Evolutionary conservation across 2,888 invertebrate genomes (phyloP).

Genomic region (Eupithecia vulgata): DNA sequence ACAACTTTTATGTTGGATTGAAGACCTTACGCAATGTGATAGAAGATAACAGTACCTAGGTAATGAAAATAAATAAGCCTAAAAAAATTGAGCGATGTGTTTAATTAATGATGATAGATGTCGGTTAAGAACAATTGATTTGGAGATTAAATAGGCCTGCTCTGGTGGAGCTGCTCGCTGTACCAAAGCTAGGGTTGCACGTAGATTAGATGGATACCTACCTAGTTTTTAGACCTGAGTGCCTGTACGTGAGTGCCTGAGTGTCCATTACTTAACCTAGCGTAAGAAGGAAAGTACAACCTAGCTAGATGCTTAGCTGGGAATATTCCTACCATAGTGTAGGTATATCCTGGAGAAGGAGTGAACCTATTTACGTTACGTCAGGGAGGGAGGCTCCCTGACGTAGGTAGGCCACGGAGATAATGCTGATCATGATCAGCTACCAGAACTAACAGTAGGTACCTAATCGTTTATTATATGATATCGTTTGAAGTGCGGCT

Average conservation of each 20-base stretch:
- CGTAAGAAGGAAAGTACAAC: neutral
- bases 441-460: constrained; percentile 60
- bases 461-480: constrained; percentile 51
- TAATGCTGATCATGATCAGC: constrained; percentile 25
- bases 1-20: too few relatives aligned
- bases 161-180: neutral
- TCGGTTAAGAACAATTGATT: neutral
- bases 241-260: too few relatives aligned
- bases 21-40: too few relatives aligned
- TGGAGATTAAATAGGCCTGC: neutral
- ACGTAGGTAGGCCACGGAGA: neutral
- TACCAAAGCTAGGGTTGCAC: neutral
- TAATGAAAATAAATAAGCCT: too few relatives aligned
- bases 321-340: neutral
- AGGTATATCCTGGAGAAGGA: neutral
- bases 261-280: neutral
- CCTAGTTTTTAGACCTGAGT: neutral
- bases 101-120: too few relatives aligned
- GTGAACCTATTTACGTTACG: neutral
- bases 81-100: too few relatives aligned
- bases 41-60: too few relatives aligned
- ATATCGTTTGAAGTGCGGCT: constrained; percentile 51
- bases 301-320: neutral
- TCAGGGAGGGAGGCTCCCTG: neutral
- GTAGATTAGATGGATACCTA: neutral